Evolutionary conservation across 2,797 vertebrate genomes (phyloP).

Genomic region (Sebastes itinus): DNA sequence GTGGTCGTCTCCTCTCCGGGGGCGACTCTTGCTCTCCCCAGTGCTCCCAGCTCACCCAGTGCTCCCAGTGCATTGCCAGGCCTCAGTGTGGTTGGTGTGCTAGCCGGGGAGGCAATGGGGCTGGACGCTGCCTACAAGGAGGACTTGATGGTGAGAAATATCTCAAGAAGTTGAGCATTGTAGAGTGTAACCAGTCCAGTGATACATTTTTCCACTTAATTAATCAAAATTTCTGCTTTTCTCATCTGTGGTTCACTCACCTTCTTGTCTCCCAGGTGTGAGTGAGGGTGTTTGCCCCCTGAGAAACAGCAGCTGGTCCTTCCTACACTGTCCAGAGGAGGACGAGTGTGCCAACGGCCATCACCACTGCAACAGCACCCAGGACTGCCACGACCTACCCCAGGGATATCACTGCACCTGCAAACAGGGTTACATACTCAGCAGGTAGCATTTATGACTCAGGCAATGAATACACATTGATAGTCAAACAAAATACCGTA

Average conservation of each 20-base stretch:
- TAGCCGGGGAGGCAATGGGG: constrained; percentile 84
- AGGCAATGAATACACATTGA: not conserved
- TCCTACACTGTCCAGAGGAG: constrained; percentile 91
- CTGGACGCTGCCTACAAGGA: constrained; percentile 89
- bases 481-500: not conserved
- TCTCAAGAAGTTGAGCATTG: not conserved
- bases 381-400: constrained; percentile 89
- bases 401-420: constrained; percentile 91
- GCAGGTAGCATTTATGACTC: constrained; percentile 75
- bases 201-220: not conserved
- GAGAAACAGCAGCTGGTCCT: constrained; percentile 89
- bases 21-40: constrained; percentile 89
- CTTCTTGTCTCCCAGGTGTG: constrained; percentile 66
- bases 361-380: constrained; percentile 91
- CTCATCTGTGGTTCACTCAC: not conserved
- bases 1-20: constrained; percentile 88
- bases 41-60: constrained; percentile 89
- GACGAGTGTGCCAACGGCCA: constrained; percentile 91
- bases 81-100: constrained; percentile 95
- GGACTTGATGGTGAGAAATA: constrained; percentile 86
- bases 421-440: constrained; percentile 90
- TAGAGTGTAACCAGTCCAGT: not conserved
- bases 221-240: not conserved
- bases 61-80: constrained; percentile 89
- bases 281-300: constrained; percentile 79